These are phyloP conservation scores for Pogoniulus pusillus DNA, from an alignment of 2,797 vertebrate species.

Conservation along the genomic window DNA sequence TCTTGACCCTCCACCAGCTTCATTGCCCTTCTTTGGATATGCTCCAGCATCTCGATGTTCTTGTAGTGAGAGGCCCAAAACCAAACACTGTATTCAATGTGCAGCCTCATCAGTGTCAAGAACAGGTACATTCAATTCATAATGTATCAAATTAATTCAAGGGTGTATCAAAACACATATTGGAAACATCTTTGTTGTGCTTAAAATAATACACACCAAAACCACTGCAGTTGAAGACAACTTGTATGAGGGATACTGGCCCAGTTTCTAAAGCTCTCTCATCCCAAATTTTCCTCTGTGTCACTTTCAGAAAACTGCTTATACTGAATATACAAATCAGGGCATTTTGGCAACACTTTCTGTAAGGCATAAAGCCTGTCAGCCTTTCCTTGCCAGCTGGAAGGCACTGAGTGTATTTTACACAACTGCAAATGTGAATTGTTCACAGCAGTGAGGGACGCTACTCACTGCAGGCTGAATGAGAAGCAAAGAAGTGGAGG, in stretches of 20 bases:
- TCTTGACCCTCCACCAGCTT: no score
- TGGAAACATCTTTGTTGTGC: not conserved
- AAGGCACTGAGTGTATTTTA: not conserved
- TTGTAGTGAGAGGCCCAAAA: no score
- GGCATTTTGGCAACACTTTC: conserved; percentile 34
- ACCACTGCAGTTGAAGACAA: not conserved
- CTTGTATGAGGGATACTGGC: not conserved
- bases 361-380: not conserved
- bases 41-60: no score
- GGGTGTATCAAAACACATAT: not conserved
- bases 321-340: conserved; percentile 11
- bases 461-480: not conserved
- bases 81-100: not conserved
- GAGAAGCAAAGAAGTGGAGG: not conserved
- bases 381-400: not conserved
- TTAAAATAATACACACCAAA: not conserved
- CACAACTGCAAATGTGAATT: not conserved
- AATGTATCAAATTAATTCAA: not conserved
- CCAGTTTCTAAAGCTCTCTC: not conserved
- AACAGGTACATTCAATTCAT: not conserved
- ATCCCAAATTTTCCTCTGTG: not conserved
- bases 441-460: not conserved
- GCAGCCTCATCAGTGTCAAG: not conserved
- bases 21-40: no score
- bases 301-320: conserved; percentile 9